Base-by-base conservation (phyloP, 1,140 invertebrate genomes). In the Littorina saxatilis region DNA sequence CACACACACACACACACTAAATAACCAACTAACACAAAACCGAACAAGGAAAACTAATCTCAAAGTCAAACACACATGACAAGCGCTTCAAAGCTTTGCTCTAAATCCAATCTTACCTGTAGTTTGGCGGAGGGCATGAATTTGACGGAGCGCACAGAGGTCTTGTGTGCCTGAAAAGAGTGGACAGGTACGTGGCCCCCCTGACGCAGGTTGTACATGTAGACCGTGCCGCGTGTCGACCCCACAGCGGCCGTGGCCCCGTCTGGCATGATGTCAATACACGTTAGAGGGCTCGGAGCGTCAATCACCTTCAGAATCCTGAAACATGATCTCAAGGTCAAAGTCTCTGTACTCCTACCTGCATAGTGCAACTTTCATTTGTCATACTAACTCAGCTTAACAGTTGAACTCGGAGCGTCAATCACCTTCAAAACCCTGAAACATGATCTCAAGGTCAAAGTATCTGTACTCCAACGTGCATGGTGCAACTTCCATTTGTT, bases 171-270 rank as follows among this genome's bases (percentile, higher is more conserved):
- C 83, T 85, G 80, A 13, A 91, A 55, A 2, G 81, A 82, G 35
- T 82, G 85, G 32, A 92, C 72, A 20, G 90, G 90, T 11, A 79
- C 70, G n/a, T 72, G 80, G 15, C 78, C 79, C 5, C 83, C 84
- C 79, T 90, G 84, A 1, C 91, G 81, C 58, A 92, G 85, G 81
- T 92, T 90, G 81, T 92, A 92, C 13, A 91, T 68, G 74, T 85
- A 88, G n/a, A 92, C 84, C 75, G 89, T 89, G 15, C 91, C 91
- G 7, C 88, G 55, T 20, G 87, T 88, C 15, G 91, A 87, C 27
- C 91, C 91, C 15, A 90, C 88, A 15, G 87, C 89, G n/a, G 91
- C 70, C 5, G 90, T 92, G 17, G 80, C 77, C 39, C 91, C 91
- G 85, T 92, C 89, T 40, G 82, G 80, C 83, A 89, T 87, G 2